phyloP scores from a whole-genome alignment of 2,888 invertebrate genomes.

The Sclerodermus sp. region DNA sequence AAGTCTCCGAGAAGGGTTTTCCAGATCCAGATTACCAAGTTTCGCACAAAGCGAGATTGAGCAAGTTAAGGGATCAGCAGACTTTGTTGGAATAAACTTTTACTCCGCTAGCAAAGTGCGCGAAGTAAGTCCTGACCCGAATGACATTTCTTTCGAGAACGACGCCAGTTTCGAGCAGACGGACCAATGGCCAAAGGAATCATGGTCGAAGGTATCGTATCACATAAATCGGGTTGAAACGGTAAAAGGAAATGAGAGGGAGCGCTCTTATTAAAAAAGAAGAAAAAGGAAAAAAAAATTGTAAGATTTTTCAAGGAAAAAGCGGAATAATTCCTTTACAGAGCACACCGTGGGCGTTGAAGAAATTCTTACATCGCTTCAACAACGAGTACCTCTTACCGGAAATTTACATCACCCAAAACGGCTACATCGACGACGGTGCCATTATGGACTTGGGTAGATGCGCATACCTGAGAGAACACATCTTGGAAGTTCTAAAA shows the following conservation, averaged over 20 bases:
- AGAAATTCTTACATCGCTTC: constrained; percentile 62
- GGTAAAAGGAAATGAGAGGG: too few relatives aligned
- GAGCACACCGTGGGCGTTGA: constrained; percentile 67
- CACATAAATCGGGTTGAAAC: too few relatives aligned
- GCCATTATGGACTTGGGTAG: constrained; percentile 60
- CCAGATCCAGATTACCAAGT: constrained; percentile 65
- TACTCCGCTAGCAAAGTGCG: constrained; percentile 17
- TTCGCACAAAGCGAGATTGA: constrained; percentile 29
- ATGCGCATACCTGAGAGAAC: constrained; percentile 48
- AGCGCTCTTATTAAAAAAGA: too few relatives aligned
- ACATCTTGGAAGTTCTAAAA: constrained; percentile 32
- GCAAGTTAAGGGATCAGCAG: constrained; percentile 24
- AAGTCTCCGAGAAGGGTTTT: constrained; percentile 64
- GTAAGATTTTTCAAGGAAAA: neutral
- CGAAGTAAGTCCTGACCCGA: neutral
- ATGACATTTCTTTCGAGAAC: constrained; percentile 10
- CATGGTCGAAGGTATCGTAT: constrained; percentile 6
- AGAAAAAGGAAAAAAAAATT: constrained; percentile 9
- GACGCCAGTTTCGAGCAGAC: constrained; percentile 1
- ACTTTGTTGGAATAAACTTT: constrained; percentile 34
- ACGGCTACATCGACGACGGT: constrained; percentile 62
- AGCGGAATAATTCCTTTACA: constrained; percentile 37
- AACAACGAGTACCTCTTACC: constrained; percentile 62
- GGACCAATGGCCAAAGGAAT: neutral
- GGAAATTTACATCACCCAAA: constrained; percentile 64